A percentile compares a stretch with the other conserved stretches of the same genome.
Evolutionary conservation across 2,797 vertebrate genomes (phyloP).

Genomic region (Paratrypauchen microcephalus): DNA sequence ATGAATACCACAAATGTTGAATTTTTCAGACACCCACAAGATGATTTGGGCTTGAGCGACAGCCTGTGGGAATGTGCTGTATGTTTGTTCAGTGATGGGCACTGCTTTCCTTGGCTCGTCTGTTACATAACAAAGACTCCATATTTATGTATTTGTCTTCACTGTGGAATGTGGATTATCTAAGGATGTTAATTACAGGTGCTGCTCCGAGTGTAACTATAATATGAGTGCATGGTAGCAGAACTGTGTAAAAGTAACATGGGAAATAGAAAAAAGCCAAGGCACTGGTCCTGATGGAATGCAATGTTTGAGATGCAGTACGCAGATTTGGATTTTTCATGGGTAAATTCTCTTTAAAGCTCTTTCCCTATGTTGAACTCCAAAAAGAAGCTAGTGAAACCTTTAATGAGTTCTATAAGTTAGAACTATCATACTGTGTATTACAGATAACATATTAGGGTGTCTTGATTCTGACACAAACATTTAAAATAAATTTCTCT

Average conservation of each 20-base stretch:
- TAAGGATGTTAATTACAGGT: conserved; percentile 9
- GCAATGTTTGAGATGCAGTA: neutral
- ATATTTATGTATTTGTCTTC: conserved; percentile 2
- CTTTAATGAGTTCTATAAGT: neutral
- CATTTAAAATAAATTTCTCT: neutral
- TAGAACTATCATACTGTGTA: neutral
- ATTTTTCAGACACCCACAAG: conserved; percentile 30
- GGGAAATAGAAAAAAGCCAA: neutral
- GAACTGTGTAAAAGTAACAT: conserved; percentile 2
- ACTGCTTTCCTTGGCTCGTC: conserved; percentile 14
- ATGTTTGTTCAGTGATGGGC: conserved; percentile 14
- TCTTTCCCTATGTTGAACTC: neutral
- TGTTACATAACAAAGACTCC: conserved; percentile 4
- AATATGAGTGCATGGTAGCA: neutral
- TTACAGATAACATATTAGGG: neutral
- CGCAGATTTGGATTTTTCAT: neutral
- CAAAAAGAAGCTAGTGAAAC: neutral
- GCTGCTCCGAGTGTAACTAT: conserved; percentile 8
- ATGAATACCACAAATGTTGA: conserved; percentile 38
- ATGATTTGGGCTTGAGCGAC: conserved; percentile 24
- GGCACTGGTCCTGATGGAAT: neutral
- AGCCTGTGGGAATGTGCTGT: conserved; percentile 17
- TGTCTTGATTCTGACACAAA: neutral
- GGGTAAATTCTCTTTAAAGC: neutral
- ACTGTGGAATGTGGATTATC: neutral